Evolutionary conservation across 2,888 invertebrate species (phyloP), one percentile per base, ranked within the genome.

Genomic region (Lymantria monacha): DNA sequence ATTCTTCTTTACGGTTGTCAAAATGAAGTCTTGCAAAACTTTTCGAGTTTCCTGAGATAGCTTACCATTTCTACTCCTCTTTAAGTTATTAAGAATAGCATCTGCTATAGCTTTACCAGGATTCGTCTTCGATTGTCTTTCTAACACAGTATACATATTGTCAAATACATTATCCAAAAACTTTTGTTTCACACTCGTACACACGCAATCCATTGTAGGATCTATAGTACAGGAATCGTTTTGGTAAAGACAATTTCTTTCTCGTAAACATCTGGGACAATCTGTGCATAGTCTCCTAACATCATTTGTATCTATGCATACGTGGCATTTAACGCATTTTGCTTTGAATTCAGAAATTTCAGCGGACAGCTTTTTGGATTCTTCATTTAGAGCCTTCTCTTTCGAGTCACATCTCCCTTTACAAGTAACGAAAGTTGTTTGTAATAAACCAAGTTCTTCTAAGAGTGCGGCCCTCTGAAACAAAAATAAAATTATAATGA

Each of bases 131-230:
- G 69, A 61, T 61, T 87, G 70, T 51, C 72, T 80, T 47, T 83
- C 86, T 41, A 90, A 63, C 7, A 86, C 76, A 0, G 82, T 83
- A 49, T 84, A 84, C 90, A 90, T 90, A 49, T 90, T 89, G 46
- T 89, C 89, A 48, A 91, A 86, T 0, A 91, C 83, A 56, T 91
- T 91, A 52, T 85, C 82, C 14, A 90, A 59, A 48, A 91, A 87
- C 51, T 78, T 86, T 11, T 79, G 69, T 59, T 90, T 90, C 0
- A 84, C 74, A 22, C 51, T 68, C 70, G 76, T 77, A 53, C 90
- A 91, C 1, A 89, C 76, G 56, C 90, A 91, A 44, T 81, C 83
- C 59, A 67, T 66, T 0, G 66, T 45, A n/a, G 63, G 64, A 54
- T 87, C 83, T 0, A 53, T 49, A 8, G 8, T 57, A 43, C 89